Evolutionary conservation across 2,113 vertebrate genomes (phyloP).

Genomic region (cat (Felis catus)): F.catus_Fca126_mat1.0 CM031414.1:102226001-102226500

Average conservation of each 20-base stretch:
- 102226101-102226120: too few relatives aligned
- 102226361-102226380: not conserved
- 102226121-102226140: too few relatives aligned
- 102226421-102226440: not conserved
- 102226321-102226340: not conserved
- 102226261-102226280: not conserved
- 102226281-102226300: not conserved
- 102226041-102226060: too few relatives aligned
- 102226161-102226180: too few relatives aligned
- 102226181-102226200: not conserved
- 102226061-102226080: too few relatives aligned
- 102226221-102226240: not conserved
- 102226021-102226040: too few relatives aligned
- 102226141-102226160: too few relatives aligned
- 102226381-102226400: not conserved
- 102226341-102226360: not conserved
- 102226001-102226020: too few relatives aligned
- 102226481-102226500: not conserved
- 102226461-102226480: not conserved
- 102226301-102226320: not conserved
- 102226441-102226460: not conserved
- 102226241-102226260: not conserved
- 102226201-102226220: not conserved
- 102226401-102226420: not conserved
- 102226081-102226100: too few relatives aligned